Conservation (phyloP, 1,140 invertebrate genomes). For the Ericerus pela region DNA sequence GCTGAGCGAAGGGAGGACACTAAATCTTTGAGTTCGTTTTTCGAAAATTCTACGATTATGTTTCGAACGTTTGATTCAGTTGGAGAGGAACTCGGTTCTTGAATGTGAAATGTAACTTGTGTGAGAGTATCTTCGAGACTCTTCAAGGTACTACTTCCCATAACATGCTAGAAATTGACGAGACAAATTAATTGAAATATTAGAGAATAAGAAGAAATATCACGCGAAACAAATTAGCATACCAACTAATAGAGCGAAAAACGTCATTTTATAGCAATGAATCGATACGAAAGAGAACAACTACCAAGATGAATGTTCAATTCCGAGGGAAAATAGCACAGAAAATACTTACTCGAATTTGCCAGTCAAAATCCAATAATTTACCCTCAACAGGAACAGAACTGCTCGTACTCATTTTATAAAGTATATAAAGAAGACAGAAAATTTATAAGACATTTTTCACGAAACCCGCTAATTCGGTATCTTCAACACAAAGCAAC, state of each 20-base stretch:
- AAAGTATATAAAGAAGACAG: too few relatives aligned
- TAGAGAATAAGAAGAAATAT: background rate
- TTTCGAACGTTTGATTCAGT: slow-evolving; percentile 3
- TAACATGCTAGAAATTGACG: slow-evolving; percentile 17
- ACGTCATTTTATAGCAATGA: background rate
- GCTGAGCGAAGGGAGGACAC: background rate
- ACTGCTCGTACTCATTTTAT: too few relatives aligned
- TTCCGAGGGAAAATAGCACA: background rate
- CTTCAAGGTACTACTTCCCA: slow-evolving; percentile 15
- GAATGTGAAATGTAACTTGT: slow-evolving; percentile 11
- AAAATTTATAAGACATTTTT: too few relatives aligned
- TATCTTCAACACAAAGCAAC: too few relatives aligned
- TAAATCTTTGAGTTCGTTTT: slow-evolving; percentile 13
- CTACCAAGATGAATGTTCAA: background rate
- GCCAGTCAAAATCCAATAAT: slow-evolving; percentile 1
- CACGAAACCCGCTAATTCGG: too few relatives aligned
- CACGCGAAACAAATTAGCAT: background rate
- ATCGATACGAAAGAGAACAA: background rate
- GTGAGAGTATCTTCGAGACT: slow-evolving; percentile 15
- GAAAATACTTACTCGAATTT: background rate
- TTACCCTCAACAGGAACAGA: background rate
- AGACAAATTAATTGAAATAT: background rate
- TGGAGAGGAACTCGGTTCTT: background rate
- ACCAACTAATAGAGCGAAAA: background rate
- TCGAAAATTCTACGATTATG: slow-evolving; percentile 14